Percentiles rank a stretch among this genome's conserved stretches.
These are phyloP conservation scores for Montipora cactus DNA, from an alignment of 64 coral and sea anemone genomes.

Conservation along the genomic window DNA sequence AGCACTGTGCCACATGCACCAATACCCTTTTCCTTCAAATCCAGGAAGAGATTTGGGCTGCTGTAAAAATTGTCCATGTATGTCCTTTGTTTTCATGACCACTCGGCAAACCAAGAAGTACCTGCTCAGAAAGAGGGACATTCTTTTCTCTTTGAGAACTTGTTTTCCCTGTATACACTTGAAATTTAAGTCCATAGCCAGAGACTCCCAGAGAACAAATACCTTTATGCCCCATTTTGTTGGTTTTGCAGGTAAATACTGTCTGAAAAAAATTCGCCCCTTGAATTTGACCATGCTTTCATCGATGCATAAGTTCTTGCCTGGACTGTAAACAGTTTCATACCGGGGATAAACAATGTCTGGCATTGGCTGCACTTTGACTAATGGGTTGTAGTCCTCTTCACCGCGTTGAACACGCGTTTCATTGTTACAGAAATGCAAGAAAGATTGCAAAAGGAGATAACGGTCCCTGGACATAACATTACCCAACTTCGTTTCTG, in stretches of 20 bases:
- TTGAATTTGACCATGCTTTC: conserved; percentile 77
- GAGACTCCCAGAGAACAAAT: conserved; percentile 64
- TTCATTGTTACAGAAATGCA: conserved; percentile 48
- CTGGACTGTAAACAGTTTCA: conserved; percentile 18
- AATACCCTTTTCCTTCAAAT: not conserved
- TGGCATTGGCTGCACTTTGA: conserved; percentile 14
- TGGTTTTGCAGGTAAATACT: conserved; percentile 71
- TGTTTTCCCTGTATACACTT: conserved; percentile 58
- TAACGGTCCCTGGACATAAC: conserved; percentile 21
- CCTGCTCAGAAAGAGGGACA: conserved; percentile 45
- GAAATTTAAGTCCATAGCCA: conserved; percentile 73
- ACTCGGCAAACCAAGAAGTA: conserved; percentile 49
- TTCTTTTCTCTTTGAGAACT: conserved; percentile 26
- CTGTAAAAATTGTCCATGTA: too few species aligned
- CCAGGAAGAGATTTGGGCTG: too few species aligned
- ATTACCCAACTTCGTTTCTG: conserved; percentile 2
- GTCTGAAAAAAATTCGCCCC: conserved; percentile 61
- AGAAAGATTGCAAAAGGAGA: conserved; percentile 39
- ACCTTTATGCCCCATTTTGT: conserved; percentile 79
- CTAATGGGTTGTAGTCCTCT: conserved; percentile 9
- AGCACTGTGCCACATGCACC: too few species aligned
- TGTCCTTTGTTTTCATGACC: conserved; percentile 79
- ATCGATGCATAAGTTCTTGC: conserved; percentile 54
- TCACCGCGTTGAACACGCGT: not conserved
- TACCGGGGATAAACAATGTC: conserved; percentile 33